Percentiles rank a stretch among this genome's conserved stretches.
Conservation (phyloP, 2,797 vertebrate genomes). For the Dallia pectoralis region DNA sequence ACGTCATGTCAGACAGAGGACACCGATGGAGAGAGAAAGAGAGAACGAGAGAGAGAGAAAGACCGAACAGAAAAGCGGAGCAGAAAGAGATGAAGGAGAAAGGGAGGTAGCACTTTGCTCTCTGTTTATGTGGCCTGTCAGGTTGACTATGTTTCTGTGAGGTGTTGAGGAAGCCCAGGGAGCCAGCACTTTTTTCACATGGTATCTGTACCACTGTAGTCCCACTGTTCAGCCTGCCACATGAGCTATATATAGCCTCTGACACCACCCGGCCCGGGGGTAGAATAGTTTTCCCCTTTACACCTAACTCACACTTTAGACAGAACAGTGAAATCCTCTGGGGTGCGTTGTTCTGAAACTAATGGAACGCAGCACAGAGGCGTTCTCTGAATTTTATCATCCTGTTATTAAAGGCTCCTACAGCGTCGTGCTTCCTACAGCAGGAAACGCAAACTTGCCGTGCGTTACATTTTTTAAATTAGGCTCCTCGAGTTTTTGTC, state of each 20-base stretch:
- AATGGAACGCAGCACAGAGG: too few relatives aligned
- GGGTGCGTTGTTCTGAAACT: background rate
- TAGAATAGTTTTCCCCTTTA: background rate
- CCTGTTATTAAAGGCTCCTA: too few relatives aligned
- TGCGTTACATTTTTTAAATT: too few relatives aligned
- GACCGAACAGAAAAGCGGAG: background rate
- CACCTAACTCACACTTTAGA: background rate
- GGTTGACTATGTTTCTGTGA: conserved; percentile 17
- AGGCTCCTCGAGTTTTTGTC: too few relatives aligned
- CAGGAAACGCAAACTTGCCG: too few relatives aligned
- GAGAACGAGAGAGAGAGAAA: conserved; percentile 17
- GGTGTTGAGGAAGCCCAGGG: conserved; percentile 58
- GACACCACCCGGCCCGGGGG: conserved; percentile 9
- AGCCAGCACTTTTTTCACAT: conserved; percentile 4
- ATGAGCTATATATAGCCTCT: conserved; percentile 34
- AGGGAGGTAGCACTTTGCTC: background rate
- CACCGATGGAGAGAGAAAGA: background rate
- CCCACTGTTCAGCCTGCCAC: conserved; percentile 6
- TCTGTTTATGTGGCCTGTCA: conserved; percentile 64
- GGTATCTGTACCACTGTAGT: conserved; percentile 2
- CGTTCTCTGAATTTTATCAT: too few relatives aligned
- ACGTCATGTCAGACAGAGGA: background rate
- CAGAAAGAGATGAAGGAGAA: background rate
- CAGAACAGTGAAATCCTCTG: background rate
- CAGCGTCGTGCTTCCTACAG: too few relatives aligned